Percentiles rank a stretch among this genome's conserved stretches.
These are phyloP conservation scores for Nothoprocta pentlandii DNA, from an alignment of 2,113 vertebrate genomes.

Conservation along the genomic window DNA sequence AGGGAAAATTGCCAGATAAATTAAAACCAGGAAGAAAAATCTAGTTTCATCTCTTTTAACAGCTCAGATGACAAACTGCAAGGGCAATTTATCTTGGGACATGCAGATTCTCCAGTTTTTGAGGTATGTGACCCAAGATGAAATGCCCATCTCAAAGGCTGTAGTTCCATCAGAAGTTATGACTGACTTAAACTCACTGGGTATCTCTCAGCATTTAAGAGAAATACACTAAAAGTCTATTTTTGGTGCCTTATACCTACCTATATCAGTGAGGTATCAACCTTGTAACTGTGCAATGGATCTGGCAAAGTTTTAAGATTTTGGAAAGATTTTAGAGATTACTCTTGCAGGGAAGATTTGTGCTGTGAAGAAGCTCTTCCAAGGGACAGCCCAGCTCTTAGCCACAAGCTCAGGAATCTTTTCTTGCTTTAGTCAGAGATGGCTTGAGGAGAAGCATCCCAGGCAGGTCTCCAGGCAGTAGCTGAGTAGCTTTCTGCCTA, in stretches of 20 bases:
- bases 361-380: neutral
- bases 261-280: neutral
- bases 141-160: neutral
- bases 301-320: neutral
- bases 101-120: neutral
- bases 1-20: neutral
- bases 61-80: neutral
- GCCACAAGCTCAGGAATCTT: neutral
- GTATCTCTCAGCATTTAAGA: neutral
- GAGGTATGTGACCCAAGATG: neutral
- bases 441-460: neutral
- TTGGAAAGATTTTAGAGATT: neutral
- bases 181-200: neutral
- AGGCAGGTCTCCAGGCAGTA: neutral
- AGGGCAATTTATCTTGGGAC: neutral
- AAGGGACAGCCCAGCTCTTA: neutral
- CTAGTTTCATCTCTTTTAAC: neutral
- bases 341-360: neutral
- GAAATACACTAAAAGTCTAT: neutral
- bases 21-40: neutral
- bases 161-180: neutral
- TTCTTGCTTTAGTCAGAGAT: neutral
- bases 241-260: neutral
- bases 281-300: fast-evolving
- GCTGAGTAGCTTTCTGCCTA: neutral